These are phyloP conservation scores for Eupithecia insigniata DNA, from an alignment of 2,888 invertebrate genomes.

Conservation along the genomic window DNA sequence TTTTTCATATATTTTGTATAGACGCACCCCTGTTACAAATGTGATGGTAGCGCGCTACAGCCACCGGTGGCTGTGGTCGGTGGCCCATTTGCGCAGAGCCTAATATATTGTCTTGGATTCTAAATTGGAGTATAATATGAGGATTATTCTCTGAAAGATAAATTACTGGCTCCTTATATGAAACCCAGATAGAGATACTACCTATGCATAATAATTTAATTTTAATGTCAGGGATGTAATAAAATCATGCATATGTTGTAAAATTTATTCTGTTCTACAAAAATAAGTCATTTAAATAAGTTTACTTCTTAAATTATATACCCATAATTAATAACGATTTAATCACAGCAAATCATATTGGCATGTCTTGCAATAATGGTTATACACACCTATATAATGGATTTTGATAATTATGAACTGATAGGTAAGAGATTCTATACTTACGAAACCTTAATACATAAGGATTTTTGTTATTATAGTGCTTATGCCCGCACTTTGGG, in stretches of 20 bases:
- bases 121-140: too few relatives aligned
- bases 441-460: not conserved
- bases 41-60: too few relatives aligned
- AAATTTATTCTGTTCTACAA: conserved; percentile 69
- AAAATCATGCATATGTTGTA: conserved; percentile 49
- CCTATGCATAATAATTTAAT: not conserved
- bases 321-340: conserved; percentile 36
- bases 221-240: conserved; percentile 25
- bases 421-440: conserved; percentile 1
- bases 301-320: conserved; percentile 30
- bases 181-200: too few relatives aligned
- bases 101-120: too few relatives aligned
- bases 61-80: too few relatives aligned
- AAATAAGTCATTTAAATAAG: conserved; percentile 63
- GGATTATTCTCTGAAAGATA: too few relatives aligned
- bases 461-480: too few relatives aligned
- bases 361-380: conserved; percentile 34
- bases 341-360: conserved; percentile 57
- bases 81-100: too few relatives aligned
- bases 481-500: too few relatives aligned
- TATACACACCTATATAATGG: conserved; percentile 5
- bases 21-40: too few relatives aligned
- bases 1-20: too few relatives aligned
- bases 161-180: too few relatives aligned
- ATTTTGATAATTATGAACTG: conserved; percentile 12